Conservation (phyloP, 2,888 invertebrate genomes). For the Ernsta delagoae region DNA sequence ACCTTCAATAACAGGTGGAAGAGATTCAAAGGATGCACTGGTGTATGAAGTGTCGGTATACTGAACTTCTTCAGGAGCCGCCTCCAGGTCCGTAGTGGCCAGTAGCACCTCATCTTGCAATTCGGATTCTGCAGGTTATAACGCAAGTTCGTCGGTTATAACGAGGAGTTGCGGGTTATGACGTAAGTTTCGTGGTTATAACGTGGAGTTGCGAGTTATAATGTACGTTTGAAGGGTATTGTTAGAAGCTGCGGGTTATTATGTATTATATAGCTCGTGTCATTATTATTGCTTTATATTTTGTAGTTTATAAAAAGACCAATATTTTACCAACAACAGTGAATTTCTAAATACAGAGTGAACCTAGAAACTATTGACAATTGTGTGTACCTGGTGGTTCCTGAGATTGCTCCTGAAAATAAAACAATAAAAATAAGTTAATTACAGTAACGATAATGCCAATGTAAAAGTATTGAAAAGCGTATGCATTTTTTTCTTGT, state of each 20-base stretch:
- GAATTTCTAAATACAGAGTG: too few species aligned
- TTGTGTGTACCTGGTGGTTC: neutral
- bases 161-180: neutral
- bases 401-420: neutral
- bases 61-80: conserved; percentile 65
- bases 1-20: conserved; percentile 56
- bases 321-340: neutral
- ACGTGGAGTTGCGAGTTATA: too few species aligned
- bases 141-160: neutral
- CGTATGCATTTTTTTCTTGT: too few species aligned
- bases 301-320: too few species aligned
- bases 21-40: conserved; percentile 72
- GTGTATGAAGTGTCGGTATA: conserved; percentile 76
- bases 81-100: conserved; percentile 61
- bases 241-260: too few species aligned
- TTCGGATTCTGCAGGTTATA: conserved; percentile 51
- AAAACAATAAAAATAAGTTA: neutral
- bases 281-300: too few species aligned
- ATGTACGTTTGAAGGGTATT: too few species aligned
- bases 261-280: too few species aligned
- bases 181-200: neutral
- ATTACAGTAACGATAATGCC: too few species aligned
- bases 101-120: conserved; percentile 58
- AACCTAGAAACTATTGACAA: neutral
- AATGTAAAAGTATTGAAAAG: too few species aligned